Conservation (phyloP, 1,140 invertebrate genomes). For the Bathynomus jamesi region DNA sequence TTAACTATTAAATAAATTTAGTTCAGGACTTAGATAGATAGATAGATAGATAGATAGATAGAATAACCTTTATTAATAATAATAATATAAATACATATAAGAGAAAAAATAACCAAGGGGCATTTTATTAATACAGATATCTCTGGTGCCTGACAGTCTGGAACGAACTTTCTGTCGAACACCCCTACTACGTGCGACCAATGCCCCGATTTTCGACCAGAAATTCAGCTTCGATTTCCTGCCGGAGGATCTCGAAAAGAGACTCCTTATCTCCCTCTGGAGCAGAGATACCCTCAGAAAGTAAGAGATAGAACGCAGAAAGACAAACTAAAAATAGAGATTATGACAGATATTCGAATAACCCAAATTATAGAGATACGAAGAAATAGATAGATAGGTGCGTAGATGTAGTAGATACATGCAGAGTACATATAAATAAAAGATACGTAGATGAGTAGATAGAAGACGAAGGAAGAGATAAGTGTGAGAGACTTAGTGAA, state of each 20-base stretch:
- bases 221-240: constrained; percentile 48
- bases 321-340: too few relatives aligned
- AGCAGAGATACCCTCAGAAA: constrained; percentile 45
- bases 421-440: too few relatives aligned
- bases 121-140: constrained; percentile 35
- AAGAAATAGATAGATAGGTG: not conserved
- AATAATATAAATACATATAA: not conserved
- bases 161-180: constrained; percentile 48
- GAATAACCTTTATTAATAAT: not conserved
- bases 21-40: not conserved
- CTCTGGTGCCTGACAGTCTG: constrained; percentile 43
- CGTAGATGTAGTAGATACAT: not conserved
- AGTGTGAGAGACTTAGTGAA: too few relatives aligned
- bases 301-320: constrained; percentile 42
- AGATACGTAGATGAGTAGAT: too few relatives aligned
- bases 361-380: too few relatives aligned
- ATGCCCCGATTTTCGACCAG: constrained; percentile 47
- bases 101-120: not conserved
- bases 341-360: too few relatives aligned
- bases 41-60: not conserved
- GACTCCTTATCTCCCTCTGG: constrained; percentile 49
- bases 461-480: too few relatives aligned
- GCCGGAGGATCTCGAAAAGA: constrained; percentile 45
- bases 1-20: not conserved
- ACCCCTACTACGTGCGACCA: constrained; percentile 43